phyloP scores from a whole-genome alignment of 2,113 vertebrate species.

The Stigmatopora nigra region DNA sequence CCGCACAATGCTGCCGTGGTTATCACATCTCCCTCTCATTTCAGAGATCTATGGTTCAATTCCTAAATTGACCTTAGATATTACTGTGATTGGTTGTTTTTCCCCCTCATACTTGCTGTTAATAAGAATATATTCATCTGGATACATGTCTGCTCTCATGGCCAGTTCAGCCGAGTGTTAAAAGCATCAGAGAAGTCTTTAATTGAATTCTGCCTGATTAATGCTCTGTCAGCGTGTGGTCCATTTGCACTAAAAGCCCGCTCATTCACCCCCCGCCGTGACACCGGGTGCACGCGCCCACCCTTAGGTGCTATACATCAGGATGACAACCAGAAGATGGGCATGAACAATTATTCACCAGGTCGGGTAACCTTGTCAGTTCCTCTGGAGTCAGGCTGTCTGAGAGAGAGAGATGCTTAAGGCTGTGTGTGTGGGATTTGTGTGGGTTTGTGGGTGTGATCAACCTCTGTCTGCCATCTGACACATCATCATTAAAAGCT shows the following conservation, averaged over 20 bases:
- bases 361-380: slow-evolving; percentile 46
- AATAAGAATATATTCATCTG: neutral
- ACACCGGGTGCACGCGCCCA: slow-evolving; percentile 42
- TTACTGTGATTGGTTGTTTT: no score
- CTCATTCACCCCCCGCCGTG: slow-evolving; percentile 48
- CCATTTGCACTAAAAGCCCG: slow-evolving; percentile 48
- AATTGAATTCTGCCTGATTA: slow-evolving; percentile 36
- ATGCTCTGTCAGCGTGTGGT: slow-evolving; percentile 37
- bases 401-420: neutral
- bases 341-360: slow-evolving; percentile 57
- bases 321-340: slow-evolving; percentile 54
- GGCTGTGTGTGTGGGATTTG: neutral
- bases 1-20: no score
- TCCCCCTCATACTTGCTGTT: neutral
- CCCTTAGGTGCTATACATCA: slow-evolving; percentile 59
- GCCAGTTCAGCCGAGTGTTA: neutral
- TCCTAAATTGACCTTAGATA: no score
- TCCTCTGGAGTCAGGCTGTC: slow-evolving; percentile 33
- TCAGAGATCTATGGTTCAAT: no score
- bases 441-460: slow-evolving; percentile 11
- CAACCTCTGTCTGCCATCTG: slow-evolving; percentile 40
- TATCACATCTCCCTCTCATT: no score
- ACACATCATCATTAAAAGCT: slow-evolving; percentile 57
- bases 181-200: slow-evolving; percentile 21
- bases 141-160: neutral